Percentiles rank a stretch among this genome's conserved stretches.
phyloP scores from a whole-genome alignment of 2,797 vertebrate genomes.

The Leptoclinus maculatus region DNA sequence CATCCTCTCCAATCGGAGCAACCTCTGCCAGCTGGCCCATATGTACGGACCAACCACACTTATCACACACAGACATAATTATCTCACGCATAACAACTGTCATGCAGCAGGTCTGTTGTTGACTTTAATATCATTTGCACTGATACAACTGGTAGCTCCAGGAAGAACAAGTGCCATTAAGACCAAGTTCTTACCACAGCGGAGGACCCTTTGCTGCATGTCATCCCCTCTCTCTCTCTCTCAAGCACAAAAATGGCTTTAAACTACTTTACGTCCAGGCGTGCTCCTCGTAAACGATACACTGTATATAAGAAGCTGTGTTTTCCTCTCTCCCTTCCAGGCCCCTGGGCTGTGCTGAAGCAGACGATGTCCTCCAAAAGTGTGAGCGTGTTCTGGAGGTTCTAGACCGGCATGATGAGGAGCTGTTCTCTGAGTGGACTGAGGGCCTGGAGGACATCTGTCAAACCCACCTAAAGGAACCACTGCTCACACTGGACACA shows the following conservation, averaged over 20 bases:
- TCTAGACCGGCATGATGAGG: conserved; percentile 80
- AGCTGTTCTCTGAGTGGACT: conserved; percentile 78
- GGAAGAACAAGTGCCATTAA: too few species aligned
- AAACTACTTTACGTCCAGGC: too few species aligned
- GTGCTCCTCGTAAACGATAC: too few species aligned
- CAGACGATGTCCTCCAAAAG: conserved; percentile 79
- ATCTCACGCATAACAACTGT: background rate
- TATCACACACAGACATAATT: background rate
- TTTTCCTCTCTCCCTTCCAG: conserved; percentile 53
- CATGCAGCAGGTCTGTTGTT: conserved; percentile 5
- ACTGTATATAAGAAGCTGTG: background rate
- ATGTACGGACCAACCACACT: conserved; percentile 65
- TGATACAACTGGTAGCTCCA: too few species aligned
- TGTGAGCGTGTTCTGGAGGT: conserved; percentile 81
- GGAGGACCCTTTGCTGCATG: too few species aligned
- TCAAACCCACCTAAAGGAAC: conserved; percentile 78
- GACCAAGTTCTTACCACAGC: too few species aligned
- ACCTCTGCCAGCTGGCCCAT: conserved; percentile 77
- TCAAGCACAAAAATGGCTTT: too few species aligned
- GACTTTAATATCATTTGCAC: too few species aligned
- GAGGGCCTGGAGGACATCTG: conserved; percentile 78
- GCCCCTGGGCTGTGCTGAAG: conserved; percentile 78
- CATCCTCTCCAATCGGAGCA: conserved; percentile 78
- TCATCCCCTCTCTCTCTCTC: too few species aligned
- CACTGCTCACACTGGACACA: conserved; percentile 71